phyloP scores from a whole-genome alignment of 2,797 vertebrate genomes.

The Gobionotothen gibberifrons region DNA sequence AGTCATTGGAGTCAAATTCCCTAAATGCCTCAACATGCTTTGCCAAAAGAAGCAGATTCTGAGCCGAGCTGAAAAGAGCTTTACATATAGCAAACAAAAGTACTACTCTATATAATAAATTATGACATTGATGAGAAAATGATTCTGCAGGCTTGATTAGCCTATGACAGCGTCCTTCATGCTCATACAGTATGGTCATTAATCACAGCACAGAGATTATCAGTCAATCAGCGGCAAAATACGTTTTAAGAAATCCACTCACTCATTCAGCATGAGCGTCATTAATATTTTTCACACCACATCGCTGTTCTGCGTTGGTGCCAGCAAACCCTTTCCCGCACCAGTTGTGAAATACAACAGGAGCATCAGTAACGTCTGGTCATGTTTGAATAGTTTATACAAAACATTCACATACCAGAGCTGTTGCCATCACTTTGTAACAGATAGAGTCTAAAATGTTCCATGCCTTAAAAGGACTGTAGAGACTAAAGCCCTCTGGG shows the following conservation, averaged over 20 bases:
- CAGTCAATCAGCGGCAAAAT: constrained; percentile 28
- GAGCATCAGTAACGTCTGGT: neutral
- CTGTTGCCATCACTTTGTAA: constrained; percentile 1
- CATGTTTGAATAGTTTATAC: neutral
- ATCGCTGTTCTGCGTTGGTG: neutral
- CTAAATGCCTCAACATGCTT: neutral
- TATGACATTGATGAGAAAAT: constrained; percentile 42
- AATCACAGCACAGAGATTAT: constrained; percentile 41
- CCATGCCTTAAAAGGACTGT: neutral
- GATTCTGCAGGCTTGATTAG: constrained; percentile 36
- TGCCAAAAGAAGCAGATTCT: neutral
- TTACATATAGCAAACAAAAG: neutral
- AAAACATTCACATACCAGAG: neutral
- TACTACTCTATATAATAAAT: constrained; percentile 21
- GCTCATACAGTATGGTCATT: constrained; percentile 19
- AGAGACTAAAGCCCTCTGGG: neutral
- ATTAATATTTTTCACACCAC: neutral
- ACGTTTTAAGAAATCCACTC: constrained; percentile 35
- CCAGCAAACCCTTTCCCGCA: neutral
- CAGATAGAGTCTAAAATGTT: neutral
- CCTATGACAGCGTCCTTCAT: constrained; percentile 11
- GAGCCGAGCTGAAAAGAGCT: neutral
- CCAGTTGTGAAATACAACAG: neutral
- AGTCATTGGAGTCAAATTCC: neutral
- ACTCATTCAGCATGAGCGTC: constrained; percentile 9